phyloP scores from a whole-genome alignment of 2,888 invertebrate genomes.

The Mactromeris polynyma region DNA sequence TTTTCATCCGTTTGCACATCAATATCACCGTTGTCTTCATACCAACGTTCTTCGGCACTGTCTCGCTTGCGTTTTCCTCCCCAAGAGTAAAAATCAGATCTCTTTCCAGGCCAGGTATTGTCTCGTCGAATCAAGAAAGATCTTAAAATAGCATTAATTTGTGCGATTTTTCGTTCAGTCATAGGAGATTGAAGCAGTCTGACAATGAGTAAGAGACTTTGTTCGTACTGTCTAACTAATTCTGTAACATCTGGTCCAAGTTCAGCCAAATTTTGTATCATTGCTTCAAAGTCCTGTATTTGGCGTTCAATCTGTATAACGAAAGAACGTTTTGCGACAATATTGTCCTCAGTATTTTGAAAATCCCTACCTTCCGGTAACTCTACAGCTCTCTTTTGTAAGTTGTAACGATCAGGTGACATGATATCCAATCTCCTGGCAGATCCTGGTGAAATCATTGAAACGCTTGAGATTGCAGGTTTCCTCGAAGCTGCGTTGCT shows the following conservation, averaged over 20 bases:
- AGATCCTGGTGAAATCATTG: neutral
- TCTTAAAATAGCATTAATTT: conserved; percentile 16
- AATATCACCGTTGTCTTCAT: neutral
- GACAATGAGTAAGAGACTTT: neutral
- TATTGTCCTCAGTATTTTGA: neutral
- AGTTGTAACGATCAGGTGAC: neutral
- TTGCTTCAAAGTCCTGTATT: neutral
- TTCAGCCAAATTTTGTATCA: neutral
- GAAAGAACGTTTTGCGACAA: conserved; percentile 1
- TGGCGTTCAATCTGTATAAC: neutral
- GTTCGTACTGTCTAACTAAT: conserved; percentile 12
- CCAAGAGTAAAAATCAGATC: conserved; percentile 50
- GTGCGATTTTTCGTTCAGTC: neutral
- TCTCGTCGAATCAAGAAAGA: conserved; percentile 30
- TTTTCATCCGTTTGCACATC: neutral
- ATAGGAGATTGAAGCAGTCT: conserved; percentile 17
- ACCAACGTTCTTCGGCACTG: neutral
- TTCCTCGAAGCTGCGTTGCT: neutral
- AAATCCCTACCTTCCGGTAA: neutral
- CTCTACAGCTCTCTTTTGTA: neutral
- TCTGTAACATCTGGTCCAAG: neutral
- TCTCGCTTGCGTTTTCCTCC: conserved; percentile 47
- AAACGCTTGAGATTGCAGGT: neutral
- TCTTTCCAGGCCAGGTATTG: conserved; percentile 44
- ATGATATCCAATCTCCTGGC: neutral